These are phyloP conservation scores for Dynastes hyllus DNA, from an alignment of 2,888 invertebrate species.

Conservation along the genomic window DNA sequence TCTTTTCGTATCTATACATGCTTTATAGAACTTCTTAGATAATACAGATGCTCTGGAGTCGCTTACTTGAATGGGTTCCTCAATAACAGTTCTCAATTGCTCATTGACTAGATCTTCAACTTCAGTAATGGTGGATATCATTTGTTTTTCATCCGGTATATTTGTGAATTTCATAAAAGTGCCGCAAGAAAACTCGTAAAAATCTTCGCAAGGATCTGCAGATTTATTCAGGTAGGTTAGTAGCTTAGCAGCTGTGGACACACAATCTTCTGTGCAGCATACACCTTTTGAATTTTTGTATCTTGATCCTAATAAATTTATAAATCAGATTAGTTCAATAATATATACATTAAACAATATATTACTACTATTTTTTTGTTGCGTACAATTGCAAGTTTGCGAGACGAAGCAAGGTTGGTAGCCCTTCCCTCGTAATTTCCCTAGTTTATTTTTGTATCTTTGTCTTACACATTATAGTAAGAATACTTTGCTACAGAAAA, in stretches of 20 bases:
- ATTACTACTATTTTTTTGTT: too few species aligned
- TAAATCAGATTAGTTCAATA: too few species aligned
- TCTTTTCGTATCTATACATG: neutral
- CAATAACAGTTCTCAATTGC: slow-evolving; percentile 81
- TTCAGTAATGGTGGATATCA: slow-evolving; percentile 83
- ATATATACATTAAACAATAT: too few species aligned
- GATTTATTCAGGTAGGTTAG: slow-evolving; percentile 81
- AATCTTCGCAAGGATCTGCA: slow-evolving; percentile 87
- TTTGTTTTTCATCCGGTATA: slow-evolving; percentile 88
- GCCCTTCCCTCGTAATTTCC: too few species aligned
- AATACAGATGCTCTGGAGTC: neutral
- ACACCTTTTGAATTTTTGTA: neutral
- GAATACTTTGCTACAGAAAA: too few species aligned
- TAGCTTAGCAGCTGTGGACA: slow-evolving; percentile 85
- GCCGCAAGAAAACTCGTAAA: slow-evolving; percentile 87
- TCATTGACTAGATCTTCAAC: slow-evolving; percentile 84
- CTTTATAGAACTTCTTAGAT: neutral
- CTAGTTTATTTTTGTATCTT: too few species aligned
- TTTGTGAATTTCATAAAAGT: slow-evolving; percentile 79
- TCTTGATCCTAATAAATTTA: neutral
- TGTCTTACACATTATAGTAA: too few species aligned
- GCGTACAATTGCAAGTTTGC: too few species aligned
- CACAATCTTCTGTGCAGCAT: slow-evolving; percentile 76
- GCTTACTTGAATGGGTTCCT: slow-evolving; percentile 75
- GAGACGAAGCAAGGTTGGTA: too few species aligned